These are phyloP conservation scores for Caenorhabditis uteleia DNA, from an alignment of 2,888 invertebrate genomes.

Conservation along the genomic window DNA sequence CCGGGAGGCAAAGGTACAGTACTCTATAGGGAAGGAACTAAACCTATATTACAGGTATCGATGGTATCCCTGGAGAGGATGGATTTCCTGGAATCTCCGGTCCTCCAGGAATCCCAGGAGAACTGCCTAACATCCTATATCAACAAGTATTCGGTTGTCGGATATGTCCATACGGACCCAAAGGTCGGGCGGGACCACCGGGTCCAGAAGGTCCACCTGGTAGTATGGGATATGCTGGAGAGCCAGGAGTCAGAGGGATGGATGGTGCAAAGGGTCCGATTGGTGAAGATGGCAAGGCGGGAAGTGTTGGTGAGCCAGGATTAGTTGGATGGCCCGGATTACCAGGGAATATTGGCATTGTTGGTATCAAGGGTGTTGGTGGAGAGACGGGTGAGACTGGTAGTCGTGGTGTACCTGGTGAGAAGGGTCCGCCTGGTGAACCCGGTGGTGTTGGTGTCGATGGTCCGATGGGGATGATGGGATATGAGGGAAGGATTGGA, in stretches of 20 bases:
- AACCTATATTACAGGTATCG: slow-evolving; percentile 7
- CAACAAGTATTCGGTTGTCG: slow-evolving; percentile 40
- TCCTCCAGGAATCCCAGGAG: slow-evolving; percentile 31
- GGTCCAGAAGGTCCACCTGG: slow-evolving; percentile 34
- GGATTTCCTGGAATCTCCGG: slow-evolving; percentile 33
- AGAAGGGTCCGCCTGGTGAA: slow-evolving; percentile 24
- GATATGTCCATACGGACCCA: slow-evolving; percentile 50
- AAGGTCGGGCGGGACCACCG: slow-evolving; percentile 33
- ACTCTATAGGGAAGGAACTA: background rate
- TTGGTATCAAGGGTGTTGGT: slow-evolving; percentile 32
- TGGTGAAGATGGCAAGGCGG: slow-evolving; percentile 30
- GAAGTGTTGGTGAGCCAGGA: slow-evolving; percentile 28
- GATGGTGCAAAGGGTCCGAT: slow-evolving; percentile 29
- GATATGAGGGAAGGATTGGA: slow-evolving; percentile 17
- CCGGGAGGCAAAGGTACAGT: slow-evolving; percentile 24
- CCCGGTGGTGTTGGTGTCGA: slow-evolving; percentile 19
- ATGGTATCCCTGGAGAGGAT: slow-evolving; percentile 24
- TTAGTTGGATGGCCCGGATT: slow-evolving; percentile 26
- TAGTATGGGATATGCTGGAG: slow-evolving; percentile 31
- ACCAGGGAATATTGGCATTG: slow-evolving; percentile 29
- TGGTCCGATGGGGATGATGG: slow-evolving; percentile 16
- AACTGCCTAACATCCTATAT: slow-evolving; percentile 34
- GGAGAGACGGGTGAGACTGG: slow-evolving; percentile 33
- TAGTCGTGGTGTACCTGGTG: slow-evolving; percentile 26
- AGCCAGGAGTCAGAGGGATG: slow-evolving; percentile 27